A percentile compares a stretch with the other conserved stretches of the same genome.
Evolutionary conservation across 2,888 invertebrate genomes (phyloP).

Genomic region (Leptopilina drosophilae): DNA sequence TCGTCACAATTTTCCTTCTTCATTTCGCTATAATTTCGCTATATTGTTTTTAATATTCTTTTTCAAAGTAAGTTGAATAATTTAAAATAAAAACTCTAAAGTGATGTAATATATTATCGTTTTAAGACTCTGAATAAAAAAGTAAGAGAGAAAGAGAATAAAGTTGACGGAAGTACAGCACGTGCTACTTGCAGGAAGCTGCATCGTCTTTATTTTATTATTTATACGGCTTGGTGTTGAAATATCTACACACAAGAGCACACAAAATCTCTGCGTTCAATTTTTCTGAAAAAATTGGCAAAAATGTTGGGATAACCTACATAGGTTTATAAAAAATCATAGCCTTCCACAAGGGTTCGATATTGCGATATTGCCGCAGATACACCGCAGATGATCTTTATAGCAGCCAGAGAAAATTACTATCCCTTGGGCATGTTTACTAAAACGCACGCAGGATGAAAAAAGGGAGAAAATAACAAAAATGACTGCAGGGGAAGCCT

Average conservation of each 20-base stretch:
- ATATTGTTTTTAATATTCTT: background rate
- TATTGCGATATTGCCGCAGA: background rate
- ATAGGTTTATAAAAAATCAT: background rate
- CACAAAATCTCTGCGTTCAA: background rate
- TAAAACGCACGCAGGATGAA: no score
- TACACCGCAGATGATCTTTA: background rate
- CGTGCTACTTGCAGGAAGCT: slow-evolving; percentile 50
- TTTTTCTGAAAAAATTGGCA: background rate
- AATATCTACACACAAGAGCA: slow-evolving; percentile 10
- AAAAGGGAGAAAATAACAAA: background rate
- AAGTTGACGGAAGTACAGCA: background rate
- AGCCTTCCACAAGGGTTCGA: background rate
- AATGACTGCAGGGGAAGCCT: background rate
- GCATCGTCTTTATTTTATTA: slow-evolving; percentile 53
- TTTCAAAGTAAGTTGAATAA: background rate
- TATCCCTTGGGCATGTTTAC: background rate
- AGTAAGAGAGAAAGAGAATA: background rate
- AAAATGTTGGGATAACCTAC: no score
- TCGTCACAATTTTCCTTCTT: no score
- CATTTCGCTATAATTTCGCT: no score
- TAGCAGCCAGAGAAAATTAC: slow-evolving; percentile 16
- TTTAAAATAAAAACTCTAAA: background rate
- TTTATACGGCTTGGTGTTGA: slow-evolving; percentile 48
- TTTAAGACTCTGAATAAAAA: slow-evolving; percentile 26
- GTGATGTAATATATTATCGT: slow-evolving; percentile 9